A percentile compares a stretch with the other conserved stretches of the same genome.
These are phyloP conservation scores for Buathra laborator DNA, from an alignment of 2,888 invertebrate species.

Conservation along the genomic window DNA sequence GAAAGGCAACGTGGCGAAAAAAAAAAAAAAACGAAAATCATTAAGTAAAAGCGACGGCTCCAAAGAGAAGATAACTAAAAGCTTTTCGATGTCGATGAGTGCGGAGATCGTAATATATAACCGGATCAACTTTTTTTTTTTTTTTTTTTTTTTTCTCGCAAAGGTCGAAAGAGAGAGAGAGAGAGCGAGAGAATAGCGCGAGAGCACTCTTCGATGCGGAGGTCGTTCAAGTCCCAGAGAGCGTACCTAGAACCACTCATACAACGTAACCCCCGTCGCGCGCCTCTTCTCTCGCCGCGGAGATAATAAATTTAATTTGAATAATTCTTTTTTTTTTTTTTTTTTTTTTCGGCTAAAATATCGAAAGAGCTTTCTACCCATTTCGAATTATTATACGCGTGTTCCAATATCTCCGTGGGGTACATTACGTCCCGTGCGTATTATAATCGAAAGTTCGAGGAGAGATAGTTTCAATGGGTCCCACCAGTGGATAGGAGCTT, in stretches of 20 bases:
- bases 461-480: slow-evolving; percentile 37
- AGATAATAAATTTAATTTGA: slow-evolving; percentile 29
- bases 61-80: slow-evolving; percentile 60
- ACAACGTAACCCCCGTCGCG: background rate
- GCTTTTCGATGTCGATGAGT: slow-evolving; percentile 67
- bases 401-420: slow-evolving; percentile 14
- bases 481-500: slow-evolving; percentile 39
- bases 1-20: slow-evolving; percentile 4
- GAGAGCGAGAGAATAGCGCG: slow-evolving; percentile 28
- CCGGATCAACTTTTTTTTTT: slow-evolving; percentile 55
- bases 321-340: slow-evolving; percentile 11
- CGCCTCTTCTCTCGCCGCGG: background rate
- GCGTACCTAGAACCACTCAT: background rate
- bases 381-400: slow-evolving; percentile 13
- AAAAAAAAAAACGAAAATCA: slow-evolving; percentile 46
- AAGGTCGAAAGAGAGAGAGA: slow-evolving; percentile 45
- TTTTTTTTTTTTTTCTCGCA: slow-evolving; percentile 11
- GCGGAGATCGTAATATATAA: slow-evolving; percentile 63
- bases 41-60: slow-evolving; percentile 45
- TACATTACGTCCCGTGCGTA: background rate
- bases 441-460: slow-evolving; percentile 49
- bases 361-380: background rate
- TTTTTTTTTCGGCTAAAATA: slow-evolving; percentile 29
- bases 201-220: slow-evolving; percentile 39
- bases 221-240: slow-evolving; percentile 15